Evolutionary conservation across 2,797 vertebrate species (phyloP).

Genomic region (Danio kyathit): DNA sequence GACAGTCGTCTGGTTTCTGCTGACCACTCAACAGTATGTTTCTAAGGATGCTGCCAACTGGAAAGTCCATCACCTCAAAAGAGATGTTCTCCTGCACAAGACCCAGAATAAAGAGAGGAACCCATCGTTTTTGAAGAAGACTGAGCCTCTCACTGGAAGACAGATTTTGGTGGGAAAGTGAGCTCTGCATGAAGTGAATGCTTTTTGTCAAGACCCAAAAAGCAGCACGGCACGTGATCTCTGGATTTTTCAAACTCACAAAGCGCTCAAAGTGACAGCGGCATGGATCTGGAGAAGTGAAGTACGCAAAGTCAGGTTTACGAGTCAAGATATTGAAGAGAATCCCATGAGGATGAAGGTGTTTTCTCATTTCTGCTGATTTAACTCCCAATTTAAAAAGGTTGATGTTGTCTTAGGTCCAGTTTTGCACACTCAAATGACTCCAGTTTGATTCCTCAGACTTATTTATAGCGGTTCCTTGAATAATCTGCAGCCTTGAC

Average conservation of each 20-base stretch:
- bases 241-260: conserved; percentile 77
- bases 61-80: conserved; percentile 81
- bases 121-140: conserved; percentile 83
- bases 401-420: not conserved
- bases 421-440: not conserved
- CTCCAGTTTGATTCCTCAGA: conserved; percentile 18
- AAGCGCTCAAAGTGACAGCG: conserved; percentile 70
- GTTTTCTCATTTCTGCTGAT: conserved; percentile 45
- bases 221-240: conserved; percentile 78
- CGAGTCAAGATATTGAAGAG: conserved; percentile 80
- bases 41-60: conserved; percentile 79
- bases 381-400: conserved; percentile 45
- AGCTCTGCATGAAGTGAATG: conserved; percentile 82
- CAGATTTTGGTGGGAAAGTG: conserved; percentile 85
- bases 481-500: conserved; percentile 17
- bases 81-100: conserved; percentile 83
- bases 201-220: conserved; percentile 83
- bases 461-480: conserved; percentile 73
- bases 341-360: conserved; percentile 77
- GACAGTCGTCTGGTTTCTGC: conserved; percentile 14
- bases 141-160: conserved; percentile 79
- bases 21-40: conserved; percentile 77
- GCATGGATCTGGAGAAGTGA: conserved; percentile 27
- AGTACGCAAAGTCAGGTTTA: conserved; percentile 32
- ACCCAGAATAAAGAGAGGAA: conserved; percentile 83